A percentile compares a stretch with the other conserved stretches of the same genome.
phyloP scores from a whole-genome alignment of 2,888 invertebrate genomes.

The Tholera decimalis region DNA sequence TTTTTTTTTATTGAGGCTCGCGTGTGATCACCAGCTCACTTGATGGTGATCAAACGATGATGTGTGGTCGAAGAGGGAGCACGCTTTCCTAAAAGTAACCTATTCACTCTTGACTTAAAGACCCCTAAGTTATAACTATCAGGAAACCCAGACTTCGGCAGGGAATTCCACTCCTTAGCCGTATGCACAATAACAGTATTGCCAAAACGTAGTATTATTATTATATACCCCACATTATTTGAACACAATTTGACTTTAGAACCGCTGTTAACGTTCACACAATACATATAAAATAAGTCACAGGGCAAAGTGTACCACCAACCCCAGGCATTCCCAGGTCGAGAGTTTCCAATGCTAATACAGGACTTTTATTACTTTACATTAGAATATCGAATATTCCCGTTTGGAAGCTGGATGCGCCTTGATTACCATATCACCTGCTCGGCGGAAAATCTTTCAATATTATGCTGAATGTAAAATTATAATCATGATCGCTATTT shows the following conservation, averaged over 20 bases:
- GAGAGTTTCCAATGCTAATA: conserved; percentile 66
- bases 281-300: conserved; percentile 33
- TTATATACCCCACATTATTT: conserved; percentile 4
- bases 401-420: conserved; percentile 71
- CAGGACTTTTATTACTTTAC: conserved; percentile 80
- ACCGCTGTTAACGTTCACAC: conserved; percentile 8
- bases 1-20: no score
- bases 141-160: no score
- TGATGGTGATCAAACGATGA: no score
- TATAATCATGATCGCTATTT: conserved; percentile 49
- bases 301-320: conserved; percentile 51
- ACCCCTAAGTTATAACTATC: no score
- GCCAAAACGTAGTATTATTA: no score
- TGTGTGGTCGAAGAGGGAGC: no score
- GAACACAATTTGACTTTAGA: conserved; percentile 28
- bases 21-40: no score
- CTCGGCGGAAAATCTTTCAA: conserved; percentile 53
- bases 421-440: conserved; percentile 78
- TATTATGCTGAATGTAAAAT: conserved; percentile 55
- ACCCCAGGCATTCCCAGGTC: conserved; percentile 60
- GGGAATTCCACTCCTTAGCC: no score
- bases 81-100: no score
- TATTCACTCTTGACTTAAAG: no score
- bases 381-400: conserved; percentile 84
- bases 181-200: no score